A percentile compares a stretch with the other conserved stretches of the same genome.
These are phyloP conservation scores for Diarsia mendica DNA, from an alignment of 2,888 invertebrate genomes.

Conservation along the genomic window DNA sequence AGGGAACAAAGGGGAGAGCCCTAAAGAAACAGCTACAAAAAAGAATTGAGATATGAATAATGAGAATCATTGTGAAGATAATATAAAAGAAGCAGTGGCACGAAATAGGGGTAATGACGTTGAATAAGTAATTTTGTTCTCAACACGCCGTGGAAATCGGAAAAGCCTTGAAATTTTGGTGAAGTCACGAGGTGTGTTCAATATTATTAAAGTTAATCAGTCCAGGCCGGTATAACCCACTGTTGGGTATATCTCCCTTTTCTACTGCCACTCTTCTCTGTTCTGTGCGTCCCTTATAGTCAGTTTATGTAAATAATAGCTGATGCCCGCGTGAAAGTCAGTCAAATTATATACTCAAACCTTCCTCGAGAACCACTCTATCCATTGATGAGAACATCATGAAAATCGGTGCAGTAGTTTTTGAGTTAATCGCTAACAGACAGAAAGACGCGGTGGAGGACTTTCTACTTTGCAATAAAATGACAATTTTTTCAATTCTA, in stretches of 20 bases:
- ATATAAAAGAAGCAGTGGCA: slow-evolving; percentile 74
- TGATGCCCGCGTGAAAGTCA: no score
- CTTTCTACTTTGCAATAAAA: slow-evolving; percentile 13
- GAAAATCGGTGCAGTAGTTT: no score
- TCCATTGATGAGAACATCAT: no score
- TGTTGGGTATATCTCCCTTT: no score
- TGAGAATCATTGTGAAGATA: slow-evolving; percentile 79
- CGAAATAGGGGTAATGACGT: slow-evolving; percentile 75
- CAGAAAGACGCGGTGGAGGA: no score
- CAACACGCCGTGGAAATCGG: slow-evolving; percentile 46
- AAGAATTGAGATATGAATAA: slow-evolving; percentile 80
- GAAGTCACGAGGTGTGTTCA: slow-evolving; percentile 20
- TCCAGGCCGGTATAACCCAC: no score
- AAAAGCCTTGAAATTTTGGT: slow-evolving; percentile 30
- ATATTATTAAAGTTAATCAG: background rate
- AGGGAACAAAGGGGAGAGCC: slow-evolving; percentile 72
- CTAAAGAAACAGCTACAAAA: slow-evolving; percentile 72
- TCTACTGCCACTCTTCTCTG: no score
- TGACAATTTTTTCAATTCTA: background rate
- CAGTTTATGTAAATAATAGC: background rate
- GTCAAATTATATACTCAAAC: no score
- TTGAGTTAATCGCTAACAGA: no score
- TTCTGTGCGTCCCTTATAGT: background rate
- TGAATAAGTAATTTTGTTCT: slow-evolving; percentile 71
- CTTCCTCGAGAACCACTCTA: no score